A percentile compares a stretch with the other conserved stretches of the same genome.
phyloP scores from a whole-genome alignment of 2,797 vertebrate species.

The Myotis myotis region DNA sequence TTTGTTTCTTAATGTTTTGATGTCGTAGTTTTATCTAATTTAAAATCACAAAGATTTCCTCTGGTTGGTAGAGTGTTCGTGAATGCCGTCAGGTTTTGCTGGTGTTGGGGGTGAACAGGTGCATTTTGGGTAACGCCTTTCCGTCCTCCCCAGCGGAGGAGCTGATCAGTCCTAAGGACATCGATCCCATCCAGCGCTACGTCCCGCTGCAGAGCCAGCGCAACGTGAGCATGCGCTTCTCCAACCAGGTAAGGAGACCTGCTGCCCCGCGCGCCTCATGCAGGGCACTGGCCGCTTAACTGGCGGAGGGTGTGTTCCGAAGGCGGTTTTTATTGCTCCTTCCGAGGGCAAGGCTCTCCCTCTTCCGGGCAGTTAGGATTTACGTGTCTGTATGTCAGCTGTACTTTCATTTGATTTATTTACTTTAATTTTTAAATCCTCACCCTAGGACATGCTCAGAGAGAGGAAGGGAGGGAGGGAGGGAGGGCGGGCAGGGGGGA shows the following conservation, averaged over 20 bases:
- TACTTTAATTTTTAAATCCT: too few species aligned
- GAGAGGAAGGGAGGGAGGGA: too few species aligned
- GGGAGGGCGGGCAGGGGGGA: too few species aligned
- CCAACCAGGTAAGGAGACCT: slow-evolving; percentile 92
- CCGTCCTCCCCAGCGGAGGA: slow-evolving; percentile 88
- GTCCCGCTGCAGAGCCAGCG: slow-evolving; percentile 91
- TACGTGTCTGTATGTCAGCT: neutral
- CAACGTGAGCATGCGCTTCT: slow-evolving; percentile 97
- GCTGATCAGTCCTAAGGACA: slow-evolving; percentile 95
- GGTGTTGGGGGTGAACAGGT: neutral
- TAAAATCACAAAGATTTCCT: neutral
- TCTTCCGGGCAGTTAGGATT: neutral
- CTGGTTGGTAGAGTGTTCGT: neutral
- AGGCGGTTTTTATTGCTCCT: neutral
- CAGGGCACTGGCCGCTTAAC: neutral
- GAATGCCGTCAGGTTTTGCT: neutral
- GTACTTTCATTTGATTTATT: too few species aligned
- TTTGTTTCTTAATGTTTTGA: neutral
- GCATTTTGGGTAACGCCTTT: neutral
- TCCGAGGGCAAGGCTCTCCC: neutral
- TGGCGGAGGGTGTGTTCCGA: neutral
- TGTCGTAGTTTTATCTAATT: neutral
- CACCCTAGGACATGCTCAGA: too few species aligned
- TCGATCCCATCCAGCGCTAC: slow-evolving; percentile 94
- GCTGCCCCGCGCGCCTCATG: slow-evolving; percentile 67